Evolutionary conservation across 1,140 invertebrate genomes (phyloP).

Genomic region (Drosophila burlai): DNA sequence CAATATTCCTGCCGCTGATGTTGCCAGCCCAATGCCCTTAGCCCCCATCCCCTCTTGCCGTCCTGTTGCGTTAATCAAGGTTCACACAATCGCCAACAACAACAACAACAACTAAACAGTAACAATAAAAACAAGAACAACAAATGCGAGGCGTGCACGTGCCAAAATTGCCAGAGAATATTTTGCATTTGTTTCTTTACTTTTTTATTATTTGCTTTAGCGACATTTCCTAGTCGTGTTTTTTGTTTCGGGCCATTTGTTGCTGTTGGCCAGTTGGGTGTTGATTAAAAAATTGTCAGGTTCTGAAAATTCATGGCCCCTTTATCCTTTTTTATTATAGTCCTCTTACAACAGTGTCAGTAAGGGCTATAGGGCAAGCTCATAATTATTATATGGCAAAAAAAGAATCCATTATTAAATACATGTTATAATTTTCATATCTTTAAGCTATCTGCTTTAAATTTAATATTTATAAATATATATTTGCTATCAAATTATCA

Average conservation of each 20-base stretch:
- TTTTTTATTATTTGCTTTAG: constrained; percentile 34
- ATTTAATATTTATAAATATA: too few species aligned
- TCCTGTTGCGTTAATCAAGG: constrained; percentile 78
- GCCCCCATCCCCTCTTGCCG: background rate
- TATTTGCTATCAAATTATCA: background rate
- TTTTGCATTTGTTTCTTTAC: constrained; percentile 46
- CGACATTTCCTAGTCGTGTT: constrained; percentile 45
- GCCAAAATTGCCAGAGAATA: constrained; percentile 70
- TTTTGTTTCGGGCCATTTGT: constrained; percentile 42
- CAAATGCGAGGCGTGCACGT: constrained; percentile 60
- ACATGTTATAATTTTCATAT: background rate
- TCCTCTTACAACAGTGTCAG: constrained; percentile 4
- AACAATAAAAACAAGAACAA: constrained; percentile 49
- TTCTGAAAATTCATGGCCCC: constrained; percentile 19
- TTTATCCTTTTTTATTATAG: constrained; percentile 2
- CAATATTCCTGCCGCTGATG: constrained; percentile 47
- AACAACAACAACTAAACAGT: constrained; percentile 36
- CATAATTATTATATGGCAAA: background rate
- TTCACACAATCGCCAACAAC: constrained; percentile 68
- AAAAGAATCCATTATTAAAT: background rate
- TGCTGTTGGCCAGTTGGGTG: constrained; percentile 43
- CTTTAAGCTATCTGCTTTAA: background rate
- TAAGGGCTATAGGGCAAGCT: background rate
- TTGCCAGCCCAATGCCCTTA: constrained; percentile 15
- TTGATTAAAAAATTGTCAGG: constrained; percentile 67